Evolutionary conservation across 2,797 vertebrate genomes (phyloP), one percentile per base, ranked within the genome.

Genomic region (Pangasius macronema): DNA sequence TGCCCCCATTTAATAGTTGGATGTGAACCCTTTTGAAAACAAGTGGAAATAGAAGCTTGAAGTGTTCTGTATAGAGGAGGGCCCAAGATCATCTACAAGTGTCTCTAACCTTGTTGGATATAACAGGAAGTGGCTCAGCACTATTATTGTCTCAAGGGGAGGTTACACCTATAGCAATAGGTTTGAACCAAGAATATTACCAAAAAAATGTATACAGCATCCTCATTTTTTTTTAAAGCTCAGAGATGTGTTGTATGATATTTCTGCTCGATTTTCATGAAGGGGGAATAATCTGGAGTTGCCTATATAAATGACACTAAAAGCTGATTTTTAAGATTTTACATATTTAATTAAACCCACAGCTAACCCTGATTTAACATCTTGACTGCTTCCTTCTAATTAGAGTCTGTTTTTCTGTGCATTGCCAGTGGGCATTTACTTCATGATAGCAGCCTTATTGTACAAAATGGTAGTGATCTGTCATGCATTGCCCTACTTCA

Each of bases 401-500:
- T 79, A 16, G 14, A 77, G 30, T 57, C 33, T 59, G 33, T 39
- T 36, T 33, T 36, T 24, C 18, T 36, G n/a, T 59, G 55, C 13
- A 13, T 20, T 16, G 77, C 33, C 55, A 7, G 0, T 42, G 11
- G 55, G 77, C 36, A 3, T 81, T 27, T 81, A 36, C 16, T 36
- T 53, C 49, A 53, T 77, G 49, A 53, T 77, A 33, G 75, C 27
- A 53, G 49, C 27, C 3, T 77, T 53, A 53, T 77, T 77, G 75
- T 53, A 30, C 46, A 39, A 59, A 59, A 61, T 27, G 55, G 42
- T 59, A 7, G 77, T 36, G 20, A 81, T 42, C 77, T 59, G 55
- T 61, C 33, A 61, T 59, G 77, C 53, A 42, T 27, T 81, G 77
- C 55, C 20, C 77, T 81, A 27, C 55, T 61, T 81, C 36, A 61